Evolutionary conservation across 1,140 invertebrate genomes (phyloP).

Genomic region (Apis florea): DNA sequence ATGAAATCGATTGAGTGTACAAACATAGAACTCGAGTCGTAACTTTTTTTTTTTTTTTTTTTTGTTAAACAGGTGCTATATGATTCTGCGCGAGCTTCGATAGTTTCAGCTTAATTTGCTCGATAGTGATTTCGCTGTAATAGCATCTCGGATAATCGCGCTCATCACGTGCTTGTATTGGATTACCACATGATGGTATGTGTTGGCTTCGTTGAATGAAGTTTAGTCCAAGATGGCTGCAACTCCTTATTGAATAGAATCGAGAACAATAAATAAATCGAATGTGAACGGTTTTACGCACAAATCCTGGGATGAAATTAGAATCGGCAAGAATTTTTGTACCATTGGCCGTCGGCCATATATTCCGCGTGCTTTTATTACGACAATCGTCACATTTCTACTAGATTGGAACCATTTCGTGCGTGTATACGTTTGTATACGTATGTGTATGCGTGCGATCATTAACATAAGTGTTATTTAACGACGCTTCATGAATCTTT

Average conservation of each 20-base stretch:
- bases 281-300: neutral
- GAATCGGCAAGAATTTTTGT: slow-evolving; percentile 15
- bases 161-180: slow-evolving; percentile 12
- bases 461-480: slow-evolving; percentile 52
- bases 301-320: slow-evolving; percentile 12
- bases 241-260: neutral
- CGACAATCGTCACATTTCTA: slow-evolving; percentile 37
- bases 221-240: neutral
- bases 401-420: slow-evolving; percentile 10
- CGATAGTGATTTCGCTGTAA: slow-evolving; percentile 7
- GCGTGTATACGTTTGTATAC: neutral
- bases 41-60: neutral
- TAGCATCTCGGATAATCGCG: slow-evolving; percentile 1
- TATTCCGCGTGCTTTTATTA: neutral
- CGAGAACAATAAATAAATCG: neutral
- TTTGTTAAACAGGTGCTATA: slow-evolving; percentile 22
- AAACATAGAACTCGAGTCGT: neutral
- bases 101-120: slow-evolving; percentile 11
- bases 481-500: slow-evolving; percentile 50
- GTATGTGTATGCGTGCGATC: neutral
- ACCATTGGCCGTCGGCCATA: slow-evolving; percentile 27
- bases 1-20: neutral
- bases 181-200: neutral
- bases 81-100: neutral
- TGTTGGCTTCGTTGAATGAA: slow-evolving; percentile 9